Evolutionary conservation across 2,888 invertebrate species (phyloP), one percentile per base, ranked within the genome.

Genomic region (Malthinus flaveolus): DNA sequence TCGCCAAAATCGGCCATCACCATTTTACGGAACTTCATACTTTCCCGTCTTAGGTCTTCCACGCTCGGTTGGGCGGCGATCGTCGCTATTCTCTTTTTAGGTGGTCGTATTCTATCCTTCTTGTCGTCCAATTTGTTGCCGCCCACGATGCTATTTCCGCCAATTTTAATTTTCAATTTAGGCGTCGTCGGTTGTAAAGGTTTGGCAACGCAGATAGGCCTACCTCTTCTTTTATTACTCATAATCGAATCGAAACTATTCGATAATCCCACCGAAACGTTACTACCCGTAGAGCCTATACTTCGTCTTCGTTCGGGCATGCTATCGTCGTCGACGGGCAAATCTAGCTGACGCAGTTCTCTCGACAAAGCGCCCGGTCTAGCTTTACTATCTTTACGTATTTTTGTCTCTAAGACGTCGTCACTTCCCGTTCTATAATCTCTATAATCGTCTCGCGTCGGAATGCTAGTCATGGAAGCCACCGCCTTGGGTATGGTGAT

Each of bases 401-500:
- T 90, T 75, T 91, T 89, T 1, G 85, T 83, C 51, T 89, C 88
- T 2, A 82, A 80, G 7, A 84, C 81, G 53, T 78, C 79, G 55
- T 79, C 78, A 1, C 67, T 56, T 37, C 75, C 73, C 3, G 76
- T 76, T 34, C 76, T 66, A 61, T 79, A 79, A 32, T 84, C 85
- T 70, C 89, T 87, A 71, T 93, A 92, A 72, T 93, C 93, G 65
- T 93, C 92, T 66, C 90, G 85, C 0, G 93, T 92, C 1, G 93
- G 92, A 70, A 93, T 91, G 60, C 87, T 88, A 1, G 92, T 90
- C 88, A 93, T 93, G 7, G 93, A 93, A 13, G 93, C 91, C 7
- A 93, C 91, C 2, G 93, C 93, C 77, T 94, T 94, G 0, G 94
- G 93, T 70, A 93, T 91, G 5, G 90, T 90, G 53, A 91, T 90